These are phyloP conservation scores for Decapterus maruadsi DNA, from an alignment of 2,797 vertebrate genomes.

Conservation along the genomic window DNA sequence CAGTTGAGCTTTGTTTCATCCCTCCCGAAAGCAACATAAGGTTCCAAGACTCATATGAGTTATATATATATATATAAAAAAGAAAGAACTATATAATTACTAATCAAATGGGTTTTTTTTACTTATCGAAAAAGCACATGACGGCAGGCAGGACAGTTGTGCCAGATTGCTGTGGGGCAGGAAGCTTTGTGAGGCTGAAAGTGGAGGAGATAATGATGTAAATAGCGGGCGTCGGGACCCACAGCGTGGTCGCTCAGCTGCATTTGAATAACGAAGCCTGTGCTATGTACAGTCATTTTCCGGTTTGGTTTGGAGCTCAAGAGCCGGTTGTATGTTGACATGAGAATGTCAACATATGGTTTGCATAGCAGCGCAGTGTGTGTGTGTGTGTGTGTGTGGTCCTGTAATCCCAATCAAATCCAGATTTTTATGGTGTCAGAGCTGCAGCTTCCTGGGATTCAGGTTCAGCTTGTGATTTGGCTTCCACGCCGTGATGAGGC, in stretches of 20 bases:
- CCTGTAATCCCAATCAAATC: background rate
- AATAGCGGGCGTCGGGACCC: conserved; percentile 28
- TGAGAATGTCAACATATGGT: background rate
- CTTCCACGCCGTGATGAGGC: background rate
- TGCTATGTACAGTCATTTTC: background rate
- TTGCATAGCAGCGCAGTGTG: background rate
- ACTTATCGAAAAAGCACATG: background rate
- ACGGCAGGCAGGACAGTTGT: background rate
- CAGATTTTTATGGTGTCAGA: background rate
- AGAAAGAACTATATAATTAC: background rate
- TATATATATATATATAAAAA: background rate
- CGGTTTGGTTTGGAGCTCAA: conserved; percentile 15
- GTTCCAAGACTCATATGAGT: background rate
- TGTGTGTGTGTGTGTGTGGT: conserved; percentile 6
- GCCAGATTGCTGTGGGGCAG: conserved; percentile 13
- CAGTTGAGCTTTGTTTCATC: background rate
- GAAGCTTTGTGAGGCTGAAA: background rate
- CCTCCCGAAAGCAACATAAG: background rate
- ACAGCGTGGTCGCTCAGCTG: conserved; percentile 14
- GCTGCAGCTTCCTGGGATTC: background rate
- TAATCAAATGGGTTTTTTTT: background rate
- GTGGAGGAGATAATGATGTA: conserved; percentile 5
- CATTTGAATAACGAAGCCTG: background rate
- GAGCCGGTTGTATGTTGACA: background rate
- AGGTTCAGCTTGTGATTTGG: background rate